phyloP scores from a whole-genome alignment of 2,113 vertebrate genomes.

The Notechis scutatus region DNA sequence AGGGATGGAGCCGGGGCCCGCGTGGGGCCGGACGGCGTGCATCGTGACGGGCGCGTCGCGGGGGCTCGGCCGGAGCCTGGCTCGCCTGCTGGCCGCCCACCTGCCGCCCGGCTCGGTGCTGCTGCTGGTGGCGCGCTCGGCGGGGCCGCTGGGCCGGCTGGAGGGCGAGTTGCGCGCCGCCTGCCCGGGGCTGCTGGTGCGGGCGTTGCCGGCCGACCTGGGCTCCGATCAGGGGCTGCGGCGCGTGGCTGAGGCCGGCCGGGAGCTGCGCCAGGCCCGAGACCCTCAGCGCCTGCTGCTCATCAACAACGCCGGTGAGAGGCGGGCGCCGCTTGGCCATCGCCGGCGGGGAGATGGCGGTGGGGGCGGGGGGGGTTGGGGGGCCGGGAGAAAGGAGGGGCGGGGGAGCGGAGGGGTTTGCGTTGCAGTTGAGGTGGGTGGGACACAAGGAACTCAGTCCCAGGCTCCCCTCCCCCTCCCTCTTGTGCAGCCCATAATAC shows the following conservation, averaged over 20 bases:
- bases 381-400: background rate
- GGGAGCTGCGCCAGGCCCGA: background rate
- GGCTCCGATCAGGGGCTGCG: slow-evolving; percentile 51
- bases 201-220: slow-evolving; percentile 24
- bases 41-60: slow-evolving; percentile 85
- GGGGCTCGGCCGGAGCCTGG: slow-evolving; percentile 79
- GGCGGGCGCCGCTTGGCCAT: background rate
- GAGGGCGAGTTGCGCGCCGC: slow-evolving; percentile 59
- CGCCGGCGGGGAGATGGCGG: no score
- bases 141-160: slow-evolving; percentile 64
- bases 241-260: background rate
- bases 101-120: slow-evolving; percentile 71
- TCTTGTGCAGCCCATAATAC: background rate
- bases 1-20: slow-evolving; percentile 28
- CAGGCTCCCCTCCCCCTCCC: no score
- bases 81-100: slow-evolving; percentile 60
- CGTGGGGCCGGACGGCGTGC: slow-evolving; percentile 61
- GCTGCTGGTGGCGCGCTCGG: slow-evolving; percentile 75
- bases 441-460: background rate
- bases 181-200: slow-evolving; percentile 37
- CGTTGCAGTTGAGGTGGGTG: no score
- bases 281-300: slow-evolving; percentile 70
- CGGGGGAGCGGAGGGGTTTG: background rate
- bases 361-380: no score
- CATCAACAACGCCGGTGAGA: slow-evolving; percentile 87